Evolutionary conservation across 2,888 invertebrate genomes (phyloP).

Genomic region (Agrochola macilenta): DNA sequence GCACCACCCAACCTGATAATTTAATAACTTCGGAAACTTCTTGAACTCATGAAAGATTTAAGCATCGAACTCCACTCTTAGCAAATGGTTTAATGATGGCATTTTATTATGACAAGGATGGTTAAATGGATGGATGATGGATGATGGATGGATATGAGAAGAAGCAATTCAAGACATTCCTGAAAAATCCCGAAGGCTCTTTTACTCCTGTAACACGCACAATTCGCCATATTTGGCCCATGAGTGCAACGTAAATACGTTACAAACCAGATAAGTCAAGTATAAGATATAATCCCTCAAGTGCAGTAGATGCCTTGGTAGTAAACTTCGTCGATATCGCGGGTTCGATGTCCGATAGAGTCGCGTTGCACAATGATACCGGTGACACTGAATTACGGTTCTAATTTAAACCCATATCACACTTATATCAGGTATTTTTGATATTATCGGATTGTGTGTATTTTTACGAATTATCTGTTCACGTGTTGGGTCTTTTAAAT

Average conservation of each 20-base stretch:
- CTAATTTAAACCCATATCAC: slow-evolving; percentile 56
- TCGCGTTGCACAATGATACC: slow-evolving; percentile 62
- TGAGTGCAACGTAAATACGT: slow-evolving; percentile 63
- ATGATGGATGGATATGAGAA: too few relatives aligned
- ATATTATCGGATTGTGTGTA: slow-evolving; percentile 41
- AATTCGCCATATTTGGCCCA: slow-evolving; percentile 52
- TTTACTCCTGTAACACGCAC: slow-evolving; percentile 3
- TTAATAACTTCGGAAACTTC: background rate
- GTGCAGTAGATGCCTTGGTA: slow-evolving; percentile 84
- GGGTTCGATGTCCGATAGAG: slow-evolving; percentile 85
- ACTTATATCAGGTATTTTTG: slow-evolving; percentile 53
- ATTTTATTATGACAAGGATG: background rate
- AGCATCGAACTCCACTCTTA: background rate
- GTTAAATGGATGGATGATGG: too few relatives aligned
- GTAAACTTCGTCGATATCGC: slow-evolving; percentile 83
- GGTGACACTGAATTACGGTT: slow-evolving; percentile 83
- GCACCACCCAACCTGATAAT: background rate
- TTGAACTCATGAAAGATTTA: background rate
- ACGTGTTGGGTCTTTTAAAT: slow-evolving; percentile 43
- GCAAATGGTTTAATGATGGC: background rate
- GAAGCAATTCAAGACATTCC: background rate
- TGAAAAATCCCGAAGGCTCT: slow-evolving; percentile 19
- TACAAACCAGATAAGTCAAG: slow-evolving; percentile 60
- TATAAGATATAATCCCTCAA: slow-evolving; percentile 56
- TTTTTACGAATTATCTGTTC: slow-evolving; percentile 43